These are phyloP conservation scores for Pandemis heparana DNA, from an alignment of 2,888 invertebrate genomes.

Conservation along the genomic window DNA sequence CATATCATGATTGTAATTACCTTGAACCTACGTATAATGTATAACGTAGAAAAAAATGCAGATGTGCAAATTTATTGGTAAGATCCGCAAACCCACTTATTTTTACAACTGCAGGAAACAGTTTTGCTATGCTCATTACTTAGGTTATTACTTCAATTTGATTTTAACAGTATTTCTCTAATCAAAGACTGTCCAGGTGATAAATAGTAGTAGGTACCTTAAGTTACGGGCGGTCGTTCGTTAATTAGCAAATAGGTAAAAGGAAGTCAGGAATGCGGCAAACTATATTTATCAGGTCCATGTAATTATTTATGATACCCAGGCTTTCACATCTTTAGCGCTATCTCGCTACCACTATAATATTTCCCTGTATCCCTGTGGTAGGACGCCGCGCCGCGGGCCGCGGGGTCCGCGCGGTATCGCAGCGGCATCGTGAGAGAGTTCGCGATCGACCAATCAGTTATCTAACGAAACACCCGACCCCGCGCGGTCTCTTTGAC, in stretches of 20 bases:
- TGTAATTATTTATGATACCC: constrained; percentile 39
- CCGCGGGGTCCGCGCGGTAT: constrained; percentile 30
- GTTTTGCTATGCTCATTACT: background rate
- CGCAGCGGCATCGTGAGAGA: constrained; percentile 47
- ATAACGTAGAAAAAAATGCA: too few relatives aligned
- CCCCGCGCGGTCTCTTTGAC: constrained; percentile 47
- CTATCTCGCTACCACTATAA: constrained; percentile 34
- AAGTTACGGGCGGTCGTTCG: constrained; percentile 16
- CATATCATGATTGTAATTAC: background rate
- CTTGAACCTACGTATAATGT: too few relatives aligned
- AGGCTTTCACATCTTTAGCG: constrained; percentile 23
- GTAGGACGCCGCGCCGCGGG: constrained; percentile 24
- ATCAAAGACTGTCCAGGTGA: background rate
- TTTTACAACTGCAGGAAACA: background rate
- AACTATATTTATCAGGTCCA: constrained; percentile 30
- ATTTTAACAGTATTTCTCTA: constrained; percentile 1
- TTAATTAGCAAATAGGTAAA: constrained; percentile 22
- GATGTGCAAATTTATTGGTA: background rate
- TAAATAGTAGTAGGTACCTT: background rate
- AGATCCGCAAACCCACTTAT: background rate
- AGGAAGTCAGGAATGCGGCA: constrained; percentile 30
- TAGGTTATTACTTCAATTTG: background rate
- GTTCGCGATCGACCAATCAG: constrained; percentile 47
- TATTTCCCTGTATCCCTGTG: constrained; percentile 23
- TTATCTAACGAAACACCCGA: constrained; percentile 45